Base-by-base conservation (phyloP, 2,888 invertebrate species). In the Melitaea athalia region DNA sequence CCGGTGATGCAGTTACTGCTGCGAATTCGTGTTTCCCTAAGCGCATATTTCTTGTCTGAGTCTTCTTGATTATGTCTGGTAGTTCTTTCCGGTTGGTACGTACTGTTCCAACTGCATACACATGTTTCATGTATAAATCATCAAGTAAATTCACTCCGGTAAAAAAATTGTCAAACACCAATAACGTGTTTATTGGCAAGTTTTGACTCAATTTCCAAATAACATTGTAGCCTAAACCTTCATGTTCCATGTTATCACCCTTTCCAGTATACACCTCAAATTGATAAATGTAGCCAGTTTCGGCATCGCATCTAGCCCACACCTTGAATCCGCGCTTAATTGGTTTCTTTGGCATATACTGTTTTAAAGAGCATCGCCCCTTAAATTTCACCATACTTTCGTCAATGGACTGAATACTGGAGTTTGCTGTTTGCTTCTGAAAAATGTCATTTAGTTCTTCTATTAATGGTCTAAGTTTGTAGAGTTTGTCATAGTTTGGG, bases 101-200 rank as follows among this genome's bases (percentile, higher is more conserved):
- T 4, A 77, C 74, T n/a, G 75, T 75, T 67, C 74, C 75, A 50
- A 72, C 73, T 50, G 73, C 70, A 71, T 68, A 77, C 62, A 77
- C 65, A 73, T 74, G 74, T 38, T 68, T 72, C 59, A 68, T 63
- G 63, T 73, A 69, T 59, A 79, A 65, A 62, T 62, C 74, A 38
- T 77, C 76, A 70, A 78, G 69, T 47, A 80, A 63, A 38, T 75
- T 68, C 33, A 72, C 74, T 14, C 78, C 71, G 1, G 78, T 78
- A 63, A 80, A 80, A 66, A 80, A 80, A 62, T 79, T 80, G 50
- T 82, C 80, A 67, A 81, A 81, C 5, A 78, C 78, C n/a, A 79
- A 47, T 64, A 78, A 63, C 0, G 77, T 78, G 49, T 79, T 74
- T 69, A 11, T 24, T 17, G 76, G 77, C 24, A 79, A 49, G 55